Percentiles rank a stretch among this genome's conserved stretches.
Conservation (phyloP, 1,140 invertebrate genomes). For the Caenorhabditis tropicalis region DNA sequence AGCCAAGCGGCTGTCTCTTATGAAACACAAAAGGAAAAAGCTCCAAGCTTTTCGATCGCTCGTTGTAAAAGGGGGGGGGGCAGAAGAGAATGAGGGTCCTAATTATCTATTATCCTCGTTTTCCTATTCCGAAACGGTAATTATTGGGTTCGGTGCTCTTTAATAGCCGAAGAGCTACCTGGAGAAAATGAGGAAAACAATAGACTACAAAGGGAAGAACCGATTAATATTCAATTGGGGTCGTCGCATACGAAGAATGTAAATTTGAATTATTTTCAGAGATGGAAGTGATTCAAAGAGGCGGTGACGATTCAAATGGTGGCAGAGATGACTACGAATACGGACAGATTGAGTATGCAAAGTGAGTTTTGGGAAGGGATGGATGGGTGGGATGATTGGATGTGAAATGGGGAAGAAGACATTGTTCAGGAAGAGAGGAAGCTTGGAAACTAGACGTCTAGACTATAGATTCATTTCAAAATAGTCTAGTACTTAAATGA, state of each 20-base stretch:
- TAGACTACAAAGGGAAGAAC: background rate
- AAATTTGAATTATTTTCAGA: background rate
- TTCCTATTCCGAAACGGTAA: background rate
- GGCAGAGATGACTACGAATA: background rate
- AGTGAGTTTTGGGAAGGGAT: background rate
- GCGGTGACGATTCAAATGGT: background rate
- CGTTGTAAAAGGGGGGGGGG: no score
- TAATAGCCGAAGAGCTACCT: background rate
- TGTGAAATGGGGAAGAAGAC: background rate
- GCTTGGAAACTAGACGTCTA: no score
- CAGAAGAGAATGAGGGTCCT: background rate
- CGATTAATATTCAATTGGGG: no score
- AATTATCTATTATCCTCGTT: constrained; percentile 13
- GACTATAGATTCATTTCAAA: no score
- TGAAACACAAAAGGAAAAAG: no score
- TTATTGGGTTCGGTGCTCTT: background rate
- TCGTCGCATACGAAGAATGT: background rate
- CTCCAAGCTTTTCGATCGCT: no score
- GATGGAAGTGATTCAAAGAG: constrained; percentile 4
- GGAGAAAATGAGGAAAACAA: no score
- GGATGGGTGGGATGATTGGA: background rate
- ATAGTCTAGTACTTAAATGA: no score
- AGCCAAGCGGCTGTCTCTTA: background rate
- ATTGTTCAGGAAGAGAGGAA: no score
- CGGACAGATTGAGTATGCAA: background rate